Evolutionary conservation across 1,140 invertebrate genomes (phyloP), one percentile per base, ranked within the genome.

Genomic region (Rhynchophorus ferrugineus): DNA sequence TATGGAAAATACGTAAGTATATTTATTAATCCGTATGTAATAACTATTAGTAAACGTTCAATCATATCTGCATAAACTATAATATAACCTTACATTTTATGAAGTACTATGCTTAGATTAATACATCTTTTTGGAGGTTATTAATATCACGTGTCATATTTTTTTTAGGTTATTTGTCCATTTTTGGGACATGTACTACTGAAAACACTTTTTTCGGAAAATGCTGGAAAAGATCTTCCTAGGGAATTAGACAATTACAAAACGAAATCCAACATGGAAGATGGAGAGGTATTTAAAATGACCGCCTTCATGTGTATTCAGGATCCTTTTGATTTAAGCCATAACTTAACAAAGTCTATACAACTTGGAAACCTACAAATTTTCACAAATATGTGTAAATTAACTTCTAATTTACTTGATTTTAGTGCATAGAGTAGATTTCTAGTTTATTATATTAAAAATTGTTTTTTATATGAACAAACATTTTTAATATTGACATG

Each of bases 271-370:
- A 49, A 60, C 19, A 45, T 34, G 3, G 43, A 56, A 0, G 45
- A 64, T 33, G 29, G 45, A 0, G 67, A 68, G 56, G 35, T 60
- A 18, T 70, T 66, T 47, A 44, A 65, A 43, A 42, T 54, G 5
- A 45, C 59, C n/a, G 57, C 58, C 2, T 33, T 58, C 7, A 50
- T 71, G 37, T 71, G 69, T 54, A 59, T 74, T 21, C 73, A 74
- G 58, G 73, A 74, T 66, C 71, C 72, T 9, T 72, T 74, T 47
- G 68, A 72, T 61, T 61, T 73, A 20, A 69, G 65, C 33, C 69
- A 73, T 45, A 74, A 74, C 58, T 57, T 73, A 39, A 69, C 70
- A 0, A 71, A 69, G 58, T 67, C 65, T 20, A 61, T 54, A 21
- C 45, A 49, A 17, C 19, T 37, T 11, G 43, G 39, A 21, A 57